Percentiles rank a stretch among this genome's conserved stretches.
phyloP scores from a whole-genome alignment of 2,113 vertebrate species.

The Sebastes schlegelii region DNA sequence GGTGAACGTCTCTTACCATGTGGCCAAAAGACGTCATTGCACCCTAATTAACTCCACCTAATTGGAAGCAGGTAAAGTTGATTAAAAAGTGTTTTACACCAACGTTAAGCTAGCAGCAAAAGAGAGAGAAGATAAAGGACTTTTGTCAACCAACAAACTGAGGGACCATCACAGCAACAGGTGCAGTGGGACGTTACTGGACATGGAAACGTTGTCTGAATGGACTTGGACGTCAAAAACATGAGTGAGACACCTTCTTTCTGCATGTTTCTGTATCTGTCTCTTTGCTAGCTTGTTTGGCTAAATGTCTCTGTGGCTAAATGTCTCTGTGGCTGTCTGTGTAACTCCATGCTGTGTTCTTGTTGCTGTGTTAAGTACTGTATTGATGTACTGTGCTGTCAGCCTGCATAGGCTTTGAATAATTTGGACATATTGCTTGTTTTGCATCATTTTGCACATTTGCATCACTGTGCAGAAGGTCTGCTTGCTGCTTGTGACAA shows the following conservation, averaged over 20 bases:
- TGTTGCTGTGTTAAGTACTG: neutral
- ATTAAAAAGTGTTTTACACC: neutral
- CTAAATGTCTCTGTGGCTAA: too few species aligned
- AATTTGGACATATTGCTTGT: neutral
- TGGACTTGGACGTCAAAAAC: neutral
- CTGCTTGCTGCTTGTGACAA: neutral
- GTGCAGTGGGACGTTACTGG: neutral
- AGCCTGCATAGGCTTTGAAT: neutral
- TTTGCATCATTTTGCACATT: neutral
- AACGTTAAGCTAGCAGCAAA: neutral
- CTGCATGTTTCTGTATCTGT: neutral
- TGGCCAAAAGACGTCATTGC: neutral
- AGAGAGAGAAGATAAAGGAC: neutral
- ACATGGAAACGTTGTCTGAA: neutral
- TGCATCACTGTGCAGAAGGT: neutral
- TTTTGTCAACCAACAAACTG: neutral
- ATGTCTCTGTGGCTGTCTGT: neutral
- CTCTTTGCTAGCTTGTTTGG: too few species aligned
- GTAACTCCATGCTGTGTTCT: neutral
- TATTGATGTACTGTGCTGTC: constrained; percentile 2
- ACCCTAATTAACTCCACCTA: neutral
- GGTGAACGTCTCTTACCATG: neutral
- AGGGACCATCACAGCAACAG: too few species aligned
- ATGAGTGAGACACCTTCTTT: neutral
- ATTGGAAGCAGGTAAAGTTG: neutral